phyloP scores from a whole-genome alignment of 2,797 vertebrate species.

The Manis pentadactyla region DNA sequence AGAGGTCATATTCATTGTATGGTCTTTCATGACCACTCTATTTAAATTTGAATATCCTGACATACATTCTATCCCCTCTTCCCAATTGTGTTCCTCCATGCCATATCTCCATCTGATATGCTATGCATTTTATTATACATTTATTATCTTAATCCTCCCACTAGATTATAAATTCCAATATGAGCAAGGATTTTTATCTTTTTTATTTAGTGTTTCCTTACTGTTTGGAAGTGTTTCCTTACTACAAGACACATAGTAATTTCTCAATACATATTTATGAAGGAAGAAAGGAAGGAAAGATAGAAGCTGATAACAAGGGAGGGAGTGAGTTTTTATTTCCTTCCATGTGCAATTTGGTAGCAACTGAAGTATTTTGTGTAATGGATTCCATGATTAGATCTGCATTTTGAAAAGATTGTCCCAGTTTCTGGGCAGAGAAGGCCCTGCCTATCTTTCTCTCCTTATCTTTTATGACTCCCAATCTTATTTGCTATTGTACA shows the following conservation, averaged over 20 bases:
- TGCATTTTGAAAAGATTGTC: not conserved
- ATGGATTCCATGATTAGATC: not conserved
- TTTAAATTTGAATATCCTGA: not conserved
- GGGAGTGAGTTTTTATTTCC: not conserved
- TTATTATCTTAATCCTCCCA: not conserved
- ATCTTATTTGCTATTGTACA: not conserved
- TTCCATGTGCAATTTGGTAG: not conserved
- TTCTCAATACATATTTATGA: not conserved
- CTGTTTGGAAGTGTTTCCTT: not conserved
- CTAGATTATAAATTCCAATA: not conserved
- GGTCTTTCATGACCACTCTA: not conserved
- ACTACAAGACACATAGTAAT: not conserved
- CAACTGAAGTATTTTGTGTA: not conserved
- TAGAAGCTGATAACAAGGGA: not conserved
- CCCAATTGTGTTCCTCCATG: not conserved
- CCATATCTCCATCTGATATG: not conserved
- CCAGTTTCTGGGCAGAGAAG: not conserved
- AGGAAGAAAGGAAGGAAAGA: not conserved
- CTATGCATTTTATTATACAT: not conserved
- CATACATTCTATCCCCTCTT: not conserved
- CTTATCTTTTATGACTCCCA: not conserved
- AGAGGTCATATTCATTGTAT: not conserved
- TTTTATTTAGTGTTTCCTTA: not conserved
- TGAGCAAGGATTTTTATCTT: not conserved
- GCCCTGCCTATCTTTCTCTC: not conserved